These are phyloP conservation scores for Aleiodes leptofemur DNA, from an alignment of 2,888 invertebrate genomes.

Conservation along the genomic window DNA sequence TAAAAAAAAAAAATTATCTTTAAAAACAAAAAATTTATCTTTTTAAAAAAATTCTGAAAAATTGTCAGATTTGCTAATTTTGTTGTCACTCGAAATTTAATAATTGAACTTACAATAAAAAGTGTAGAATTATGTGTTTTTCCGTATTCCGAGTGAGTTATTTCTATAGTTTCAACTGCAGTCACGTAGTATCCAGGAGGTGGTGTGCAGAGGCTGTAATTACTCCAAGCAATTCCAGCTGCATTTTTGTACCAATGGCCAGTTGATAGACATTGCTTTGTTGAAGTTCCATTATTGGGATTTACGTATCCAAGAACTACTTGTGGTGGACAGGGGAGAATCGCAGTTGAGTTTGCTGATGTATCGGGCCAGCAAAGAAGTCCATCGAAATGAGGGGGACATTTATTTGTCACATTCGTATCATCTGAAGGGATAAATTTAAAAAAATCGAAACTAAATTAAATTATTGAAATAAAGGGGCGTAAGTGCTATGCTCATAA, in stretches of 20 bases:
- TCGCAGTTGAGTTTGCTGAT: conserved; percentile 71
- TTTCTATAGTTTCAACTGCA: conserved; percentile 62
- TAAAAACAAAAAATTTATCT: too few relatives aligned
- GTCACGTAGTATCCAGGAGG: conserved; percentile 63
- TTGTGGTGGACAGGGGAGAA: conserved; percentile 74
- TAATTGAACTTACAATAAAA: conserved; percentile 57
- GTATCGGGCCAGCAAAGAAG: conserved; percentile 77
- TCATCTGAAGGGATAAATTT: conserved; percentile 44
- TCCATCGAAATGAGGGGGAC: conserved; percentile 77
- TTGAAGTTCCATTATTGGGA: conserved; percentile 65
- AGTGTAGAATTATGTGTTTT: conserved; percentile 61
- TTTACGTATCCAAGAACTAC: conserved; percentile 53
- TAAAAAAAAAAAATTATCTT: too few relatives aligned
- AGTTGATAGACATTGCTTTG: conserved; percentile 75
- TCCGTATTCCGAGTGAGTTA: conserved; percentile 52
- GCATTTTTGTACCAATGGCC: conserved; percentile 76
- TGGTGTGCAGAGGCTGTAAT: conserved; percentile 76
- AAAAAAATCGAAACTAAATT: not conserved
- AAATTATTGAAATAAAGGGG: too few relatives aligned
- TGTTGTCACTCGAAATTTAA: not conserved
- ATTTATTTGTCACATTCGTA: conserved; percentile 57
- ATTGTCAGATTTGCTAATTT: too few relatives aligned
- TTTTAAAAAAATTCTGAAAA: not conserved
- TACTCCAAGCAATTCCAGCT: conserved; percentile 74
- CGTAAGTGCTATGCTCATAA: too few relatives aligned